A percentile compares a stretch with the other conserved stretches of the same genome.
Conservation (phyloP, 2,888 invertebrate species). For the Sericinus montela region DNA sequence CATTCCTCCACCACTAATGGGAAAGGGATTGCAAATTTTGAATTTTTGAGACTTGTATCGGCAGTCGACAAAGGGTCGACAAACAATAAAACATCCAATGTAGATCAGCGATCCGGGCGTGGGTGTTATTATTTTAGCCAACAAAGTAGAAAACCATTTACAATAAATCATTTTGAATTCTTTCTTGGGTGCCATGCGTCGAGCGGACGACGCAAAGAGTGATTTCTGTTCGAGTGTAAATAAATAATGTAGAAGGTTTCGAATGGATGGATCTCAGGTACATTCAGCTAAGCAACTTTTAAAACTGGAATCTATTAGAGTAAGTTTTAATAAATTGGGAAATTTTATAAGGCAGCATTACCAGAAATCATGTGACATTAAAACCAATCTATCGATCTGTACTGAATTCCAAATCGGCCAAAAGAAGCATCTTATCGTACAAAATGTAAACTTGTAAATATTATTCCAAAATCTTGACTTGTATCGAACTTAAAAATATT, state of each 20-base stretch:
- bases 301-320: slow-evolving; percentile 30
- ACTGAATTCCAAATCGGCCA: slow-evolving; percentile 17
- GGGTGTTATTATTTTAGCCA: slow-evolving; percentile 77
- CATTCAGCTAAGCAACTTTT: slow-evolving; percentile 39
- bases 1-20: slow-evolving; percentile 41
- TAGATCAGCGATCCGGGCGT: slow-evolving; percentile 67
- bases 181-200: slow-evolving; percentile 74
- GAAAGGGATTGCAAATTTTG: slow-evolving; percentile 58
- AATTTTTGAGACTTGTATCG: slow-evolving; percentile 47
- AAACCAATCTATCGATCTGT: slow-evolving; percentile 18
- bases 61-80: slow-evolving; percentile 52
- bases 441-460: background rate
- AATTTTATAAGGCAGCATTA: background rate
- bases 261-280: slow-evolving; percentile 72
- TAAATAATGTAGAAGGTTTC: slow-evolving; percentile 76
- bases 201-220: slow-evolving; percentile 76
- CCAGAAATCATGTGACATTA: slow-evolving; percentile 9
- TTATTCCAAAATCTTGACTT: slow-evolving; percentile 1
- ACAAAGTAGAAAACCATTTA: slow-evolving; percentile 80
- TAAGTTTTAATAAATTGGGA: background rate
- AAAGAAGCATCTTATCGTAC: slow-evolving; percentile 18
- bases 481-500: too few relatives aligned
- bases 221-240: slow-evolving; percentile 76
- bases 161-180: slow-evolving; percentile 79
- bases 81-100: slow-evolving; percentile 71